A percentile compares a stretch with the other conserved stretches of the same genome.
These are phyloP conservation scores for Eupithecia insigniata DNA, from an alignment of 2,888 invertebrate species.

Conservation along the genomic window DNA sequence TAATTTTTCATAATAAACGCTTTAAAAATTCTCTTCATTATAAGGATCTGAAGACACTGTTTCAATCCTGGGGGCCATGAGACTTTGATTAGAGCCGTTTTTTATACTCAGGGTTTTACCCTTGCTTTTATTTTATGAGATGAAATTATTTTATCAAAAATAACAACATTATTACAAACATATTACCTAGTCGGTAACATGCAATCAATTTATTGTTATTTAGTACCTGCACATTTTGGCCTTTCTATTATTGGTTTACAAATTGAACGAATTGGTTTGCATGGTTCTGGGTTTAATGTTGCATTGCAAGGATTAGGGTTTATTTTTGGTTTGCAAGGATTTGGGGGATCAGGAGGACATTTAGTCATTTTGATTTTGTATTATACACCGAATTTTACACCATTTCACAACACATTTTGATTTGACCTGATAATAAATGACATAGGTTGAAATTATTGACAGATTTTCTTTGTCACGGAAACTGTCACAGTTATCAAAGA, in stretches of 20 bases:
- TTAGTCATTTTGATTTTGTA: neutral
- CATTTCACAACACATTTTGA: slow-evolving; percentile 5
- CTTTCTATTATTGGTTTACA: neutral
- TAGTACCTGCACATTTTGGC: neutral
- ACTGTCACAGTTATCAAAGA: neutral
- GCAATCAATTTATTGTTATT: too few species aligned
- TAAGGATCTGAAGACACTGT: neutral
- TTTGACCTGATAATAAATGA: neutral
- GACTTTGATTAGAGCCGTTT: neutral
- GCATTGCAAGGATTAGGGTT: neutral
- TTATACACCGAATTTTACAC: neutral
- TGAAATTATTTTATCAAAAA: too few species aligned
- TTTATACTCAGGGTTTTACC: neutral
- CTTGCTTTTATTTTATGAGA: neutral
- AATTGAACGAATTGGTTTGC: neutral
- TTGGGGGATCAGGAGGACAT: neutral
- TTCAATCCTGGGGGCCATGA: neutral
- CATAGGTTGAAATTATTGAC: neutral
- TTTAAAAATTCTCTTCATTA: too few species aligned
- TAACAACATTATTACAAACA: too few species aligned
- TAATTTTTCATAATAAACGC: too few species aligned
- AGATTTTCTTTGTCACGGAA: neutral
- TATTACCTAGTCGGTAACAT: too few species aligned
- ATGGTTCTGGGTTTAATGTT: neutral
- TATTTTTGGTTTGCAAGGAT: slow-evolving; percentile 1